A percentile compares a stretch with the other conserved stretches of the same genome.
phyloP scores from a whole-genome alignment of 2,797 vertebrate species.

The Sebastes reedi region DNA sequence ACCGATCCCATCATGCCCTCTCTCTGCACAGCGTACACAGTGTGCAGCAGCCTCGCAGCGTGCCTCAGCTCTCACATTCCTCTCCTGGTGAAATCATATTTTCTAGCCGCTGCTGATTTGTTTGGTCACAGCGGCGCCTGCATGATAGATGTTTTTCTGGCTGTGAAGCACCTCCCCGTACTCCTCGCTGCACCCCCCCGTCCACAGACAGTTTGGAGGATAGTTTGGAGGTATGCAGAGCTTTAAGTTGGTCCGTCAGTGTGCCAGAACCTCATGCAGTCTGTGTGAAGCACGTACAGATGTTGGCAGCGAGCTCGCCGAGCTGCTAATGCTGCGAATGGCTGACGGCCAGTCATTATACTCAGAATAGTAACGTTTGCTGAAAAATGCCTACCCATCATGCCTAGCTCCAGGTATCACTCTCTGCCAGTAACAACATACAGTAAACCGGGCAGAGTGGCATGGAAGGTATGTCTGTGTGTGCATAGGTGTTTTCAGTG shows the following conservation, averaged over 20 bases:
- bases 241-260: constrained; percentile 17
- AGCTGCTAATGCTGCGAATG: constrained; percentile 68
- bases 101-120: constrained; percentile 65
- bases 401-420: constrained; percentile 73
- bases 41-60: constrained; percentile 27
- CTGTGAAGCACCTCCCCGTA: constrained; percentile 50
- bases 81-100: constrained; percentile 70
- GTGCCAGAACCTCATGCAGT: constrained; percentile 48
- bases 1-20: constrained; percentile 21
- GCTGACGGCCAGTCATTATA: constrained; percentile 78
- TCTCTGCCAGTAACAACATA: constrained; percentile 78
- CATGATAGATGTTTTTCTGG: constrained; percentile 73
- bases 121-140: constrained; percentile 74
- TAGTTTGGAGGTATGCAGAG: constrained; percentile 50
- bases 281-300: constrained; percentile 57
- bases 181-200: neutral
- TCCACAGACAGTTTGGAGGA: constrained; percentile 26
- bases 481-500: constrained; percentile 11
- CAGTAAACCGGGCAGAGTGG: constrained; percentile 25
- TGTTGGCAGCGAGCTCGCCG: constrained; percentile 62
- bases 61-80: constrained; percentile 64
- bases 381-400: constrained; percentile 79
- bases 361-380: constrained; percentile 81
- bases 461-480: constrained; percentile 36
- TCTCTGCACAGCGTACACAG: constrained; percentile 6